These are phyloP conservation scores for Allacma fusca DNA, from an alignment of 2,888 invertebrate genomes.

Conservation along the genomic window DNA sequence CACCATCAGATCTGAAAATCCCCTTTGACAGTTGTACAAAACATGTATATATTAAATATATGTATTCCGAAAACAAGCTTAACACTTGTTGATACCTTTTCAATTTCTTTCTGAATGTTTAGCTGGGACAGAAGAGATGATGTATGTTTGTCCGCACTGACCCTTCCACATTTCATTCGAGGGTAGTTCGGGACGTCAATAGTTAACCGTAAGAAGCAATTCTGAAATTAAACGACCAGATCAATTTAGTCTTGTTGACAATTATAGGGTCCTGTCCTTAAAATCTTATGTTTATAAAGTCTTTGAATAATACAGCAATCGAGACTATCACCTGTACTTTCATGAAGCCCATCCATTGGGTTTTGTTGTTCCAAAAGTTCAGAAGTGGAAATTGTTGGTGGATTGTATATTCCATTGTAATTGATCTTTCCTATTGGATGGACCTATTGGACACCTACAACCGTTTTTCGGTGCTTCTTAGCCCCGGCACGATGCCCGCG, in stretches of 20 bases:
- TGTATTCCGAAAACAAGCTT: background rate
- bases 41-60: too few relatives aligned
- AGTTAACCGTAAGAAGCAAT: conserved; percentile 40
- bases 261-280: too few relatives aligned
- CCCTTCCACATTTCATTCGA: conserved; percentile 13
- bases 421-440: too few relatives aligned
- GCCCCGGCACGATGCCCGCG: too few relatives aligned
- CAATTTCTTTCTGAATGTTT: conserved; percentile 19
- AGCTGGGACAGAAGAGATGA: background rate
- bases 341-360: conserved; percentile 54
- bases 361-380: conserved; percentile 45
- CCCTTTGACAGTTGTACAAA: background rate
- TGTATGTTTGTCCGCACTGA: conserved; percentile 42
- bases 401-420: background rate
- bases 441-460: too few relatives aligned
- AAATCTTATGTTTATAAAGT: too few relatives aligned
- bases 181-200: conserved; percentile 53
- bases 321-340: conserved; percentile 40
- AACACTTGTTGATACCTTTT: conserved; percentile 29
- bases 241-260: background rate
- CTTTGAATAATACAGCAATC: background rate
- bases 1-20: too few relatives aligned
- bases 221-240: conserved; percentile 1
- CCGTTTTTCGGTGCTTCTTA: too few relatives aligned
- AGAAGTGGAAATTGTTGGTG: conserved; percentile 49